Conservation (phyloP, 2,113 vertebrate genomes). For the Planiliza haematocheilus region DNA sequence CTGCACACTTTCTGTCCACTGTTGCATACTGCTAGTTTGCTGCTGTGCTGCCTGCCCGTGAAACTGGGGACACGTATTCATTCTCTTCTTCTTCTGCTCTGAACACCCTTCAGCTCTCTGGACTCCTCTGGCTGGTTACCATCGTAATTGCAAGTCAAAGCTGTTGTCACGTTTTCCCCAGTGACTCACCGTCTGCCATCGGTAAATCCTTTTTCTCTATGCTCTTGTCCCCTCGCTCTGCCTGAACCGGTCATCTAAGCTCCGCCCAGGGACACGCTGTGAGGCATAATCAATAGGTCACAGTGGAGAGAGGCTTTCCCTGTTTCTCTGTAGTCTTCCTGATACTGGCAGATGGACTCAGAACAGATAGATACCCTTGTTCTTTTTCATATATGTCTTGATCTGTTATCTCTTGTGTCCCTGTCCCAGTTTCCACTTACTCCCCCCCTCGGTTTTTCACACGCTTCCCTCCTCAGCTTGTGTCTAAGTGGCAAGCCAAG, state of each 20-base stretch:
- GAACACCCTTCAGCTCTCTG: slow-evolving; percentile 4
- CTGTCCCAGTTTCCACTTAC: slow-evolving; percentile 42
- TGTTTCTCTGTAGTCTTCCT: slow-evolving; percentile 28
- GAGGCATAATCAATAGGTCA: slow-evolving; percentile 63
- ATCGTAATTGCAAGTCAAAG: slow-evolving; percentile 49
- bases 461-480: slow-evolving; percentile 21
- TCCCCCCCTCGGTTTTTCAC: slow-evolving; percentile 4
- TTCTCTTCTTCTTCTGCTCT: slow-evolving; percentile 7
- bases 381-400: slow-evolving; percentile 18
- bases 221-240: neutral
- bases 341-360: slow-evolving; percentile 33
- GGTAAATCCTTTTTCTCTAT: slow-evolving; percentile 7
- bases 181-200: slow-evolving; percentile 43
- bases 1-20: neutral
- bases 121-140: slow-evolving; percentile 29
- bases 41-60: neutral
- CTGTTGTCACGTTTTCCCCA: slow-evolving; percentile 40
- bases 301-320: slow-evolving; percentile 42
- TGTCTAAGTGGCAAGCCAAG: slow-evolving; percentile 41
- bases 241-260: slow-evolving; percentile 47
- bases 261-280: slow-evolving; percentile 10
- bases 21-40: slow-evolving; percentile 4
- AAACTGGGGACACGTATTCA: neutral
- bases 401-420: slow-evolving; percentile 18
- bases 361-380: slow-evolving; percentile 49